Base-by-base conservation (phyloP, 2,797 vertebrate species). In the Artibeus jamaicensis region DNA sequence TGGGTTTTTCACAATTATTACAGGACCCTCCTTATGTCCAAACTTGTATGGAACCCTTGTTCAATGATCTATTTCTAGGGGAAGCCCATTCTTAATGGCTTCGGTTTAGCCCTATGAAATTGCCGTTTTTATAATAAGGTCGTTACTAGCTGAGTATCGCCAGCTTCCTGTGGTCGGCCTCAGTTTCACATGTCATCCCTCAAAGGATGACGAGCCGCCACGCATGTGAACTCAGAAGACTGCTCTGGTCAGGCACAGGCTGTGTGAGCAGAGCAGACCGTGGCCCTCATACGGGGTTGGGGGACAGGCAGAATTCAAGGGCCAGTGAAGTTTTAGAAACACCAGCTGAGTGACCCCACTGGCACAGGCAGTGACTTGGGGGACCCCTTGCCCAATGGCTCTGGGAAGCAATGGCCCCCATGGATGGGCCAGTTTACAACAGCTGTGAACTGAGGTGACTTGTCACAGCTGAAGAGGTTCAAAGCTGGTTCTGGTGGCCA, bases 311-410 rank as follows among this genome's bases (percentile, higher is more conserved):
- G 29, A 32, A 5, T 46, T 15, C 32, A 53, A 34, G 70, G 39
- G 29, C 9, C 5, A 24, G 16, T 67, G 68, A 39, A 5, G 14
- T 39, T n/a, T 76, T 22, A 48, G 70, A 57, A 14, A 32, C 10
- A 8, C 5, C 0, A 0, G 12, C 3, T 6, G 42, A 42, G 29
- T 55, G 57, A 19, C 34, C 0, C 15, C 74, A 3, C 32, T 26
- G 11, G 9, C 32, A 19, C 16, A 67, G 50, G 85, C n/a, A 26
- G 29, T 44, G n/a, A 26, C 55, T 2, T 19, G 24, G 53, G 76
- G 34, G 91, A 4, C 48, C 44, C 21, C 37, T 24, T 39, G 7
- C 29, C 19, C 2, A 4, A 29, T 50, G 71, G 53, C 37, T 65
- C 77, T 37, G 32, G 55, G 78, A 83, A 67, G 7, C 29, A 29